Evolutionary conservation across 2,888 invertebrate genomes (phyloP).

Genomic region (Phalera bucephala): DNA sequence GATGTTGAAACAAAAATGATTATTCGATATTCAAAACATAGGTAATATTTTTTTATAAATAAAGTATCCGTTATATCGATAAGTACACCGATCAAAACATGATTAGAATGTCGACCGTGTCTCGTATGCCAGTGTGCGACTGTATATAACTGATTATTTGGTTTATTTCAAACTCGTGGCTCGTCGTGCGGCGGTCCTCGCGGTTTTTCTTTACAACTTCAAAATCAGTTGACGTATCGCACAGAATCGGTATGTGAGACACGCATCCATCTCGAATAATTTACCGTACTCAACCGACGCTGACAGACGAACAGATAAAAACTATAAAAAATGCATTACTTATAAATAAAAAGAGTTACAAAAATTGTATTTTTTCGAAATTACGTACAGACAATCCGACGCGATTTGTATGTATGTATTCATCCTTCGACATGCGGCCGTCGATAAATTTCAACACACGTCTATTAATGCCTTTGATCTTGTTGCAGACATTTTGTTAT

Average conservation of each 20-base stretch:
- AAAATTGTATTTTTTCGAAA: constrained; percentile 30
- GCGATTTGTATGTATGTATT: constrained; percentile 56
- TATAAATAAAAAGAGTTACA: constrained; percentile 27
- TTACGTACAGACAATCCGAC: constrained; percentile 24
- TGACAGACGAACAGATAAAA: constrained; percentile 19
- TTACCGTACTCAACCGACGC: constrained; percentile 19
- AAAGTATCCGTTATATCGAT: constrained; percentile 49
- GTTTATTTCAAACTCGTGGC: constrained; percentile 45
- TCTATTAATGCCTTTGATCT: constrained; percentile 80
- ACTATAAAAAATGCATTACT: constrained; percentile 20
- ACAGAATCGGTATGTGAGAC: constrained; percentile 29
- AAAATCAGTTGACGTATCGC: constrained; percentile 27
- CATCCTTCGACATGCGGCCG: constrained; percentile 60
- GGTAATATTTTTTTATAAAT: constrained; percentile 13
- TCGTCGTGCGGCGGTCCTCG: constrained; percentile 20
- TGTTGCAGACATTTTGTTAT: constrained; percentile 70
- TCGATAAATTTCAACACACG: constrained; percentile 78
- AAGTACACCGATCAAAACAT: constrained; percentile 36
- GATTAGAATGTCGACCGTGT: constrained; percentile 59
- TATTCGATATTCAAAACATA: constrained; percentile 16
- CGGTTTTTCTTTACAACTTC: constrained; percentile 29
- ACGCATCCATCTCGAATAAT: constrained; percentile 31
- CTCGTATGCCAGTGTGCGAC: constrained; percentile 27
- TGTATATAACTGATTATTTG: constrained; percentile 46
- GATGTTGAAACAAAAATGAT: too few species aligned